These are phyloP conservation scores for Cromileptes altivelis DNA, from an alignment of 2,113 vertebrate genomes.

Conservation along the genomic window DNA sequence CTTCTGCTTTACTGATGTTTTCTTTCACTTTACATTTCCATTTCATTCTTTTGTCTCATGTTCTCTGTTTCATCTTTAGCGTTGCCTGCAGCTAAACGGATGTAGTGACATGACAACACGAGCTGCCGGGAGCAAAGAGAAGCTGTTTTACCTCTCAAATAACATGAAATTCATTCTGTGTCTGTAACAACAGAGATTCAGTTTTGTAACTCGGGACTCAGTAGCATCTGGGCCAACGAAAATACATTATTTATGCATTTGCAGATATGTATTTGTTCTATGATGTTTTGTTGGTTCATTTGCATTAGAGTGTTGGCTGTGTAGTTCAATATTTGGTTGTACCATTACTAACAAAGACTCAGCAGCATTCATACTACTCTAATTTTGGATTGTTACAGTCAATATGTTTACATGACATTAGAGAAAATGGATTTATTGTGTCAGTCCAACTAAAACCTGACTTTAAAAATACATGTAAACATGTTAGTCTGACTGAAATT, in stretches of 20 bases:
- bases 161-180: background rate
- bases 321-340: no score
- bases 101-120: background rate
- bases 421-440: no score
- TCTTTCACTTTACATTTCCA: slow-evolving; percentile 16
- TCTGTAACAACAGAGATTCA: background rate
- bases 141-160: background rate
- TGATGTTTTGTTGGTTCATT: background rate
- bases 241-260: background rate
- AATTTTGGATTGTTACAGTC: no score
- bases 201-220: background rate
- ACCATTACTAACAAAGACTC: no score
- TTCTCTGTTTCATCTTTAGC: slow-evolving; percentile 6
- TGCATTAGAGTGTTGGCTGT: no score
- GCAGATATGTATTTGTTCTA: background rate
- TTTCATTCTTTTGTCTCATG: slow-evolving; percentile 4
- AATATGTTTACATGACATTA: no score
- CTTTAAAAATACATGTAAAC: no score
- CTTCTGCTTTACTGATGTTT: slow-evolving; percentile 15
- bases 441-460: no score
- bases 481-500: no score
- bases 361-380: no score
- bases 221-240: background rate
- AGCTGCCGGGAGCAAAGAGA: background rate
- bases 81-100: background rate